phyloP scores from a whole-genome alignment of 2,113 vertebrate genomes.

The Rhagologus leucostigma region DNA sequence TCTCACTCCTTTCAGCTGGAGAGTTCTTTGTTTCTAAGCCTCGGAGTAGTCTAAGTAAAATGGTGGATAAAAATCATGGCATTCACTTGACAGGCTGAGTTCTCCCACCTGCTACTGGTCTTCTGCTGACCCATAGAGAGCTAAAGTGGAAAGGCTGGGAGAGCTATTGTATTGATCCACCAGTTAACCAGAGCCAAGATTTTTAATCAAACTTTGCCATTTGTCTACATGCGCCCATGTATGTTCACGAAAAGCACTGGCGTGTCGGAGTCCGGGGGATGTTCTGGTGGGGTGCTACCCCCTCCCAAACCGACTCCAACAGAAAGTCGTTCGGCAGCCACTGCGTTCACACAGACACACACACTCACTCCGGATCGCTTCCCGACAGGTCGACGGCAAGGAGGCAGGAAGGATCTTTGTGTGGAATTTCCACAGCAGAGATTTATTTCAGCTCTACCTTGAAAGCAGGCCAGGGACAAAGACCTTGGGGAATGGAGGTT shows the following conservation, averaged over 20 bases:
- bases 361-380: too few species aligned
- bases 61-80: neutral
- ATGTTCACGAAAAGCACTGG: neutral
- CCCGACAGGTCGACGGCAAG: too few species aligned
- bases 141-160: neutral
- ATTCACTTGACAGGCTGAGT: neutral
- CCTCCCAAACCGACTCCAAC: too few species aligned
- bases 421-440: too few species aligned
- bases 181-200: neutral
- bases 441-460: too few species aligned
- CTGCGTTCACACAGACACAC: too few species aligned
- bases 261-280: too few species aligned
- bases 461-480: too few species aligned
- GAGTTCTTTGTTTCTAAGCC: slow-evolving; percentile 22
- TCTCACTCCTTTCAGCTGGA: neutral
- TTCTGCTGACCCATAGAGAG: neutral
- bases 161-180: neutral
- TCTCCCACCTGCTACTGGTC: neutral
- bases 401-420: too few species aligned
- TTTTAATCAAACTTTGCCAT: neutral
- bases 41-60: neutral
- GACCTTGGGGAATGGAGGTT: too few species aligned
- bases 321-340: too few species aligned
- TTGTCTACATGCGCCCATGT: neutral
- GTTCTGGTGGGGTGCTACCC: too few species aligned